These are phyloP conservation scores for Lasiommata megera DNA, from an alignment of 2,888 invertebrate genomes.

Conservation along the genomic window DNA sequence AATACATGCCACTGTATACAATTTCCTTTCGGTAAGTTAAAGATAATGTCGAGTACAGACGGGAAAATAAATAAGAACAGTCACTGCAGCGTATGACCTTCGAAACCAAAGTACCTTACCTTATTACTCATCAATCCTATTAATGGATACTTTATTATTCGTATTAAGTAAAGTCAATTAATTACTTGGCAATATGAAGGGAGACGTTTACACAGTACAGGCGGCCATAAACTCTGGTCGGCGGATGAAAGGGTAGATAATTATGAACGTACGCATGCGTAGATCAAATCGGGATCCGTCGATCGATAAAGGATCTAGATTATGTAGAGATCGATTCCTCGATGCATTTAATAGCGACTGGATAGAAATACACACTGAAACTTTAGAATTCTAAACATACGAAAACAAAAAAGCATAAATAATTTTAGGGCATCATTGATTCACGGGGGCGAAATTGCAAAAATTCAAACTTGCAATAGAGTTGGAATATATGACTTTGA, in stretches of 20 bases:
- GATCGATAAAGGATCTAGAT: constrained; percentile 74
- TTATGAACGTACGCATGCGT: constrained; percentile 76
- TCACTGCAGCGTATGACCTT: background rate
- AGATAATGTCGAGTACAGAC: too few relatives aligned
- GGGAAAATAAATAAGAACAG: too few relatives aligned
- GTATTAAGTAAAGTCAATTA: constrained; percentile 64
- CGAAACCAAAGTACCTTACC: constrained; percentile 37
- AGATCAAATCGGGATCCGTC: constrained; percentile 76
- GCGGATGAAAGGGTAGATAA: constrained; percentile 77
- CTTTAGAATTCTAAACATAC: background rate
- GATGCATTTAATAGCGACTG: constrained; percentile 44
- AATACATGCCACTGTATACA: background rate
- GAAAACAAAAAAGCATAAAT: too few relatives aligned
- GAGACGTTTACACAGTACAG: constrained; percentile 69
- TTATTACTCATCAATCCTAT: constrained; percentile 42
- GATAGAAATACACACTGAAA: constrained; percentile 10
- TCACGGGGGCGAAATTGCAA: too few relatives aligned
- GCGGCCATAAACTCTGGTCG: constrained; percentile 70
- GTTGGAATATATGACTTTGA: too few relatives aligned
- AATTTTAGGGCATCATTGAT: too few relatives aligned
- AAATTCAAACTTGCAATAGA: too few relatives aligned
- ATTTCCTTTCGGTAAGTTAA: background rate
- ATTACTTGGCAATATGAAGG: constrained; percentile 72
- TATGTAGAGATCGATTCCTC: constrained; percentile 53
- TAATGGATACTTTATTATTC: constrained; percentile 60